Percentiles rank a stretch among this genome's conserved stretches.
These are phyloP conservation scores for Melipona beecheii DNA, from an alignment of 2,888 invertebrate genomes.

Conservation along the genomic window DNA sequence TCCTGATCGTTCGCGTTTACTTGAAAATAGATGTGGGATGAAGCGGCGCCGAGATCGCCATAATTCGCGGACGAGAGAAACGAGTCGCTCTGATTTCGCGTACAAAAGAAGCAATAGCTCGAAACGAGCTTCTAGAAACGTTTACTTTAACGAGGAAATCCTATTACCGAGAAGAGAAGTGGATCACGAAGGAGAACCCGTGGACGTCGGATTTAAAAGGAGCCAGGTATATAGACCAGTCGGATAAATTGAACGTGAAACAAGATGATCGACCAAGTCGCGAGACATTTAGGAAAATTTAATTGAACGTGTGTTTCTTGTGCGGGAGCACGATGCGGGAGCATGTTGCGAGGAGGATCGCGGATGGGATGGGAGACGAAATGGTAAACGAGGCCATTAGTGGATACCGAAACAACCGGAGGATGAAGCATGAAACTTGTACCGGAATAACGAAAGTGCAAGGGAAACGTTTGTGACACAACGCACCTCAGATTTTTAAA, in stretches of 20 bases:
- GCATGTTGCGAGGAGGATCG: background rate
- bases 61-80: background rate
- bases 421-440: no score
- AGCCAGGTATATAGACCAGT: background rate
- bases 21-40: background rate
- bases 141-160: slow-evolving; percentile 38
- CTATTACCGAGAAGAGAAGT: slow-evolving; percentile 29
- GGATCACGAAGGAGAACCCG: slow-evolving; percentile 10
- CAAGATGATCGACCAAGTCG: background rate
- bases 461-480: no score
- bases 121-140: slow-evolving; percentile 1
- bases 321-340: background rate
- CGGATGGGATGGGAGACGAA: no score
- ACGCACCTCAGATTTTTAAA: no score
- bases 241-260: slow-evolving; percentile 21
- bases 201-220: slow-evolving; percentile 12
- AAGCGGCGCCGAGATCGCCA: background rate
- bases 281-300: background rate
- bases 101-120: slow-evolving; percentile 5
- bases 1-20: background rate
- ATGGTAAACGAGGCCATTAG: background rate
- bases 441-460: no score
- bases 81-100: background rate
- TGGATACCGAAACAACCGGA: no score
- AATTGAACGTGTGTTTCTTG: slow-evolving; percentile 14